Evolutionary conservation across 2,888 invertebrate genomes (phyloP), one percentile per base, ranked within the genome.

Genomic region (Formica aserva): DNA sequence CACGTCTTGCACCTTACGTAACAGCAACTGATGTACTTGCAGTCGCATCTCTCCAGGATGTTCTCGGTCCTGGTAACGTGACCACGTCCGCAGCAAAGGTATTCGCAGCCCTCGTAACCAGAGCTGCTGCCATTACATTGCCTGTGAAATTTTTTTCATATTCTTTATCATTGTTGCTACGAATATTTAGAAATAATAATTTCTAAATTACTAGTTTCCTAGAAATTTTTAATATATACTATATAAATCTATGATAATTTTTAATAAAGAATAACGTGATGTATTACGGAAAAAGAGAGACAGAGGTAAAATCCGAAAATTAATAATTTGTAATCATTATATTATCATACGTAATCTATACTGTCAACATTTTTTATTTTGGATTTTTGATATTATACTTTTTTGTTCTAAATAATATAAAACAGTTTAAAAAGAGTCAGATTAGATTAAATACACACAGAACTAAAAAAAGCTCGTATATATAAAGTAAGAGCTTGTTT

Each of bases 1-100:
- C 98, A 98, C 63, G 97, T 97, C 95, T 98, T 97, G 95, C 98
- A 98, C 95, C 97, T 97, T 85, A 98, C 98, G 94, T 97, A 97
- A 95, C 98, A 98, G 95, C 98, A 98, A 96, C 97, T 97, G 95
- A 97, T 97, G 95, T 97, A 98, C 94, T 97, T 97, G 95, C 98
- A 98, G 93, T 97, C 97, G 95, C 98, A 98, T 93, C 97, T 95
- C 95, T 98, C 97, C 74, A 97, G 96, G 78, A 96, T 96, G 92
- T 96, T 96, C 89, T 96, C 96, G 85, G 96, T 96, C 89, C 96
- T 95, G 13, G 97, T 97, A 87, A 96, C 95, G 93, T 97, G 97
- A 38, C 98, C 98, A 89, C 98, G 96, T 22, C 98, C 98, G 94
- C 98, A 98, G 95, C 98, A 98, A 95, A 98, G 96, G 85, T 97